These are phyloP conservation scores for Boulengerochromis microlepis DNA, from an alignment of 2,113 vertebrate species.

Conservation along the genomic window DNA sequence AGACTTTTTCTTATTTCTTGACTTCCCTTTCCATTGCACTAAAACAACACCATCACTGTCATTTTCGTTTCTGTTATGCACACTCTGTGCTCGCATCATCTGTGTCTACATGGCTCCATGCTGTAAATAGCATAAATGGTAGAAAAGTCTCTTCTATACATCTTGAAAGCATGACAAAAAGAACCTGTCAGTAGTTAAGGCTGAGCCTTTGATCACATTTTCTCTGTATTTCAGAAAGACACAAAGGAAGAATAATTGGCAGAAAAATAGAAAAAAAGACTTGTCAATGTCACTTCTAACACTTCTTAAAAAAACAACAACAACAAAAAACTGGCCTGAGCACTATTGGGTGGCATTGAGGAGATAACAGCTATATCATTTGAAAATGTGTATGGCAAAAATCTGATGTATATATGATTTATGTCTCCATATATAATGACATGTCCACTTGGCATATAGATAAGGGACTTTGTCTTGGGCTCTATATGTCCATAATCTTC, in stretches of 20 bases:
- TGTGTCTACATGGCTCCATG: not conserved
- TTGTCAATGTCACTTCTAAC: not conserved
- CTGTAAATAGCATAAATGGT: conserved; percentile 19
- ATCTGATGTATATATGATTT: not conserved
- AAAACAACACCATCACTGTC: not conserved
- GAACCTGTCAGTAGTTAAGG: not conserved
- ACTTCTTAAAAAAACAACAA: not conserved
- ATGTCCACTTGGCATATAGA: not conserved
- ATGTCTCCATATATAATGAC: not conserved
- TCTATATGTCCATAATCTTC: not conserved
- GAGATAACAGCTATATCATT: not conserved
- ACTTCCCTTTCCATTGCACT: not conserved
- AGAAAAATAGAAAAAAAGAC: not conserved
- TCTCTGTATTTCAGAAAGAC: not conserved
- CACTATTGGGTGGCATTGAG: not conserved
- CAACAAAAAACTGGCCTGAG: not conserved
- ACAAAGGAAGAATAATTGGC: not conserved
- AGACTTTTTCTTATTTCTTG: not conserved
- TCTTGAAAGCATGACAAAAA: conserved; percentile 8
- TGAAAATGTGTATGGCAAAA: not conserved
- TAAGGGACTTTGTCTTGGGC: not conserved
- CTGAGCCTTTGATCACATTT: conserved; percentile 26
- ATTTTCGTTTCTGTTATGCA: not conserved
- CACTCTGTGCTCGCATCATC: not conserved
- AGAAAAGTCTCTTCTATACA: not conserved